phyloP scores from a whole-genome alignment of 2,888 invertebrate genomes.

The Ectobius pallidus region DNA sequence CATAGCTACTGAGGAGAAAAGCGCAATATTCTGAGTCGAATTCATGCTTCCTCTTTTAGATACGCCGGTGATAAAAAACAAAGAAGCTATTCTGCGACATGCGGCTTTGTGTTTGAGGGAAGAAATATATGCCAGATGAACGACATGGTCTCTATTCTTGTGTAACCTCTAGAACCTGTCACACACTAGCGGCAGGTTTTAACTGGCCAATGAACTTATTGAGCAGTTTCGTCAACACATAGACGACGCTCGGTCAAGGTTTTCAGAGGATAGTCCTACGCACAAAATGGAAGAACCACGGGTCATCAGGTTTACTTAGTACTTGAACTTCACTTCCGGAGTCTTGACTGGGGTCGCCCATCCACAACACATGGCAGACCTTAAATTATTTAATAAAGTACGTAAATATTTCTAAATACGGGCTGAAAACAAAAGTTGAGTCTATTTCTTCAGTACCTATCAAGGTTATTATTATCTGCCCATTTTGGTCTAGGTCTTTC shows the following conservation, averaged over 20 bases:
- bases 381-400: neutral
- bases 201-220: conserved; percentile 8
- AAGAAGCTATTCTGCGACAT: too few species aligned
- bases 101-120: too few species aligned
- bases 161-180: conserved; percentile 2
- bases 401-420: too few species aligned
- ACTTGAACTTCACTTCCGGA: neutral
- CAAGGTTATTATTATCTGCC: too few species aligned
- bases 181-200: neutral
- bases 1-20: too few species aligned
- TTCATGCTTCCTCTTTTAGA: too few species aligned
- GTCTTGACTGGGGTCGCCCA: neutral
- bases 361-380: neutral
- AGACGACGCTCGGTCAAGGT: conserved; percentile 13
- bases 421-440: too few species aligned
- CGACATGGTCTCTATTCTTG: neutral
- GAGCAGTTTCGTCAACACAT: neutral
- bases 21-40: too few species aligned
- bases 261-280: neutral
- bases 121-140: neutral
- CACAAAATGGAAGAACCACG: neutral
- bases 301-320: neutral
- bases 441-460: too few species aligned
- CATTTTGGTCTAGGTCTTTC: too few species aligned
- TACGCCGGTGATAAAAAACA: too few species aligned